Evolutionary conservation across 2,797 vertebrate species (phyloP).

Genomic region (Pseudopleuronectes americanus): DNA sequence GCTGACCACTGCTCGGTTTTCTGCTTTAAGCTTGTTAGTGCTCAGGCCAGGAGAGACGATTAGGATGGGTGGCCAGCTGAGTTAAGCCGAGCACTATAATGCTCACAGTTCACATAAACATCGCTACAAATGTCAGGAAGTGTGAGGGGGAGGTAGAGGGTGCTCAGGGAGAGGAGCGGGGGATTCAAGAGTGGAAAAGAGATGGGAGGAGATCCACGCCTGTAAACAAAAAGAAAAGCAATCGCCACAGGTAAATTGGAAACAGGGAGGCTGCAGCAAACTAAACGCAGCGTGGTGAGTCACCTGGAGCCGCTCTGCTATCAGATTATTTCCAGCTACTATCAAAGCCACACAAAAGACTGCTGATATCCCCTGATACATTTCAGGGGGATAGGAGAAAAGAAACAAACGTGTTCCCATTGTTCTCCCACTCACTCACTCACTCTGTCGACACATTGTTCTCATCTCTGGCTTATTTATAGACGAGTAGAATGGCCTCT

Average conservation of each 20-base stretch:
- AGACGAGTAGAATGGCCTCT: constrained; percentile 54
- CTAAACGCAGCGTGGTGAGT: constrained; percentile 42
- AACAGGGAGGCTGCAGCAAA: constrained; percentile 12
- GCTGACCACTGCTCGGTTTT: constrained; percentile 61
- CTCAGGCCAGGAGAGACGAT: constrained; percentile 63
- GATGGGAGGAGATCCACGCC: constrained; percentile 11
- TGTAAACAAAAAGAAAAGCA: constrained; percentile 46
- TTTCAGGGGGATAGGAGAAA: constrained; percentile 26
- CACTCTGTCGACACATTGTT: constrained; percentile 40
- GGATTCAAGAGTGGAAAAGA: too few relatives aligned
- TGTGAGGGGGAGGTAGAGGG: constrained; percentile 12
- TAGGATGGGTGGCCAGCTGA: constrained; percentile 59
- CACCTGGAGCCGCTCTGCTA: constrained; percentile 29
- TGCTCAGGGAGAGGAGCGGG: background rate
- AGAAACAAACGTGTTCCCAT: constrained; percentile 23
- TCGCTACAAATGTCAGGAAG: constrained; percentile 56
- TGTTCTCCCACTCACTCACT: constrained; percentile 21
- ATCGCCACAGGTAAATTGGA: too few relatives aligned
- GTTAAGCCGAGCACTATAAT: constrained; percentile 58
- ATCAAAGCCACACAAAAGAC: constrained; percentile 37
- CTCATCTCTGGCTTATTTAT: constrained; percentile 59
- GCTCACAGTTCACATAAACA: constrained; percentile 57
- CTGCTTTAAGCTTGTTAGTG: constrained; percentile 64
- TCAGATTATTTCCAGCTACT: constrained; percentile 30
- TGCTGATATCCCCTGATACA: constrained; percentile 9